Evolutionary conservation across 2,888 invertebrate genomes (phyloP), one percentile per base, ranked within the genome.

Genomic region (Gryllus longicercus): DNA sequence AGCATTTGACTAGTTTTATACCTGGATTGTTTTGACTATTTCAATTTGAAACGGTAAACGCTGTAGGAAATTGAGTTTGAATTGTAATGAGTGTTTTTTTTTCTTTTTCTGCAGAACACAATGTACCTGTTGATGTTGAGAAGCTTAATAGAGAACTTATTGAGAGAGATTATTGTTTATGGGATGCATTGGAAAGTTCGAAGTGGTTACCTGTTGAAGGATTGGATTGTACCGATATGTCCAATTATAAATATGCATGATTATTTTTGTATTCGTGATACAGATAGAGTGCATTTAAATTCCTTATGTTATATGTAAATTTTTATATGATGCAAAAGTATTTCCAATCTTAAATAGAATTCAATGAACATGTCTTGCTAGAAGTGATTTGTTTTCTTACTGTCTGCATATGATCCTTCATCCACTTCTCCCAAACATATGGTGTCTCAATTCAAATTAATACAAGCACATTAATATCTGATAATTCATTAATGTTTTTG

Each of bases 191-290:
- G 77, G 95, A 95, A 86, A 91, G 93, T 82, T 95, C 95, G 0
- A 94, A 95, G 85, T 96, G 95, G 95, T 89, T 94, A 84, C 94
- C 94, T 0, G 91, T 93, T 82, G 95, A 95, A 82, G 90, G 92
- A 50, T 86, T 94, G 75, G 94, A 95, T 87, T 77, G 77, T 77
- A 63, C 16, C 8, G 63, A 63, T 63, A 63, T 63, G 63, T 63
- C 63, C n/a, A 63, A 63, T 63, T 63, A 63, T 63, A 63, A 63
- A 63, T 63, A 63, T 63, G 63, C 63, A 63, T 63, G 63, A 63
- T n/a, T 18, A 63, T 63, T 63, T 38, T 38, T 38, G 38, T 38
- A 38, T 38, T 38, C 38, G 8, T 38, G 38, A 38, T 38, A 38
- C 38, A 38, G 38, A 38, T 38, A 38, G 5, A 38, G 38, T 38